A percentile compares a stretch with the other conserved stretches of the same genome.
phyloP scores from a whole-genome alignment of 2,888 invertebrate genomes.

The Hirtodrosophila cameraria region DNA sequence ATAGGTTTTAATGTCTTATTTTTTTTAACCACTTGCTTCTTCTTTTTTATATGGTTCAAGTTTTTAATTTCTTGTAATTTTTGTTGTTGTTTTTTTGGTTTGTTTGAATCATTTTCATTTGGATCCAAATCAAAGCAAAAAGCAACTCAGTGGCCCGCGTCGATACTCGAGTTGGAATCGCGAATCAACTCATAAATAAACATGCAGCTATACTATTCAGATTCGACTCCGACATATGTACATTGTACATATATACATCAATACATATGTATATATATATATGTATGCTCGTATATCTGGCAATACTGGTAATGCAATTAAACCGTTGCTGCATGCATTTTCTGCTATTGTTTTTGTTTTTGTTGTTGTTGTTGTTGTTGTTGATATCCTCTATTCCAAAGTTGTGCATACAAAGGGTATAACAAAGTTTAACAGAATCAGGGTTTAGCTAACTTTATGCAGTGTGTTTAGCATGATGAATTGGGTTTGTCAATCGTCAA shows the following conservation, averaged over 20 bases:
- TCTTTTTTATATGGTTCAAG: no score
- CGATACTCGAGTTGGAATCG: conserved; percentile 30
- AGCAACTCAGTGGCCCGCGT: conserved; percentile 32
- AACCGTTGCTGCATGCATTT: conserved; percentile 30
- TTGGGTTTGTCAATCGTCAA: no score
- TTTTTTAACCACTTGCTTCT: no score
- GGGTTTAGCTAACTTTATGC: no score
- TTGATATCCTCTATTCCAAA: not conserved
- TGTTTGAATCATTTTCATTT: conserved; percentile 59
- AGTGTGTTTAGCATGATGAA: no score
- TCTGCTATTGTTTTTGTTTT: not conserved
- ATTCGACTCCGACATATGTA: conserved; percentile 50
- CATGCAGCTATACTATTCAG: conserved; percentile 49
- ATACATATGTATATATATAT: not conserved
- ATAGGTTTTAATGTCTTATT: no score
- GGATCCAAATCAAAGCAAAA: conserved; percentile 23
- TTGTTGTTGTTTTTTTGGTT: conserved; percentile 8
- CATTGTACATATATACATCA: not conserved
- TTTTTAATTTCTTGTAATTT: conserved; percentile 9
- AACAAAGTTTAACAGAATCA: no score
- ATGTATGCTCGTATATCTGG: conserved; percentile 36
- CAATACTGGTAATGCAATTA: conserved; percentile 53
- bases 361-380: not conserved
- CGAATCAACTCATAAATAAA: conserved; percentile 66
- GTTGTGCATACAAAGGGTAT: no score